Percentiles rank a stretch among this genome's conserved stretches.
Conservation (phyloP, 2,113 vertebrate species). For the Saccopteryx leptura region DNA sequence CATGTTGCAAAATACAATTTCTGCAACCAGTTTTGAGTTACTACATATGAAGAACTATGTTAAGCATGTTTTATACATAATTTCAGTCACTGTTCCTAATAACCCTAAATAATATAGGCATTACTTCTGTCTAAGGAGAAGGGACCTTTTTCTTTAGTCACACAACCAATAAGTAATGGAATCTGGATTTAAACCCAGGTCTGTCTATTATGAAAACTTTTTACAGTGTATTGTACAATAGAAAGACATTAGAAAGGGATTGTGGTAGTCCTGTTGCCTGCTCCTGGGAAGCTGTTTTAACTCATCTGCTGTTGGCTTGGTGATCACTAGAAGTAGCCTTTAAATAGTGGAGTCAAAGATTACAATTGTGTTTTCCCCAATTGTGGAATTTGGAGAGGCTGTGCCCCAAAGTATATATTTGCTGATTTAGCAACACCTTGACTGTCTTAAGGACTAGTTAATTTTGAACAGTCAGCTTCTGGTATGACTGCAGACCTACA, state of each 20-base stretch:
- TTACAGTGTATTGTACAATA: neutral
- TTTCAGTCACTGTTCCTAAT: slow-evolving; percentile 1
- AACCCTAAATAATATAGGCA: neutral
- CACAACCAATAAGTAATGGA: neutral
- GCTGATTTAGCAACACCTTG: neutral
- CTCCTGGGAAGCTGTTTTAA: neutral
- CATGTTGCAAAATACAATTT: slow-evolving; percentile 18
- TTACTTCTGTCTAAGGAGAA: slow-evolving; percentile 19
- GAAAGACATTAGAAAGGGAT: neutral
- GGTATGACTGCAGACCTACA: neutral
- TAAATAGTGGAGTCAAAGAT: slow-evolving; percentile 22
- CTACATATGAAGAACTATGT: neutral
- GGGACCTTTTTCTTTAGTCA: neutral
- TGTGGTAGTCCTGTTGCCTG: neutral
- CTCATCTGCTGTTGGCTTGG: slow-evolving; percentile 26
- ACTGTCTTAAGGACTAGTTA: slow-evolving; percentile 16
- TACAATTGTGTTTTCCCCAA: slow-evolving; percentile 18
- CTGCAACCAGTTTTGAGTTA: slow-evolving; percentile 43
- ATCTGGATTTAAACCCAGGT: slow-evolving; percentile 53
- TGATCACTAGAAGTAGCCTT: neutral
- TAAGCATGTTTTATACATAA: neutral
- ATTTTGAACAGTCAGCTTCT: slow-evolving; percentile 35
- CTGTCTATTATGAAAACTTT: slow-evolving; percentile 6
- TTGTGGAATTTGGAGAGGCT: slow-evolving; percentile 12
- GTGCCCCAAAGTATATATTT: slow-evolving; percentile 34